Percentiles rank a stretch among this genome's conserved stretches.
Conservation (phyloP, 1,140 invertebrate genomes). For the Halyomorpha halys region DNA sequence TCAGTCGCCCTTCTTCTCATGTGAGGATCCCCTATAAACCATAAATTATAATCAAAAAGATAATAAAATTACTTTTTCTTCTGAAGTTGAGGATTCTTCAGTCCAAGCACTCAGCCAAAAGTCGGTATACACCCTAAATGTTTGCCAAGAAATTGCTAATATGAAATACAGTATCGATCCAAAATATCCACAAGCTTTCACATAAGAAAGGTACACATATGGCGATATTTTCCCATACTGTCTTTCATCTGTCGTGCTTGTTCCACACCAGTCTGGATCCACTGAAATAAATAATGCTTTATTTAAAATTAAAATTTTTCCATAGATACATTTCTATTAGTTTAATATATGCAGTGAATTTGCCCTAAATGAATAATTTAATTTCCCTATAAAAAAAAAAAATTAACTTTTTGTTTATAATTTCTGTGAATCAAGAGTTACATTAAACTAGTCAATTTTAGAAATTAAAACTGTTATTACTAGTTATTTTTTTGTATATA, state of each 20-base stretch:
- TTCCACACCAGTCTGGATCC: conserved; percentile 27
- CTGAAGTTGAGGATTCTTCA: conserved; percentile 13
- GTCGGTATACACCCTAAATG: conserved; percentile 47
- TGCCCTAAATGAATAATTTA: neutral
- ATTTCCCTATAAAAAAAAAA: too few relatives aligned
- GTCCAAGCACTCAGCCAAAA: conserved; percentile 55
- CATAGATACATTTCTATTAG: too few relatives aligned
- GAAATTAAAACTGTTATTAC: too few relatives aligned
- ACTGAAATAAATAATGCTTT: conserved; percentile 14
- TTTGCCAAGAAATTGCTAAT: conserved; percentile 47
- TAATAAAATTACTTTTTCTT: neutral
- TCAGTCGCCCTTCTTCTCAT: too few relatives aligned
- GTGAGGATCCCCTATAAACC: too few relatives aligned
- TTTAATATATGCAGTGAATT: neutral
- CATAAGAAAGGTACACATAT: conserved; percentile 51
- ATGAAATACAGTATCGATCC: conserved; percentile 44
- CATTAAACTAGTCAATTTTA: too few relatives aligned
- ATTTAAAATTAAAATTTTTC: conserved; percentile 3
- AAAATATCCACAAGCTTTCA: conserved; percentile 48
- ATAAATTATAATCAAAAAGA: too few relatives aligned
- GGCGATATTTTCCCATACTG: conserved; percentile 51
- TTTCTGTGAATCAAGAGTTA: too few relatives aligned
- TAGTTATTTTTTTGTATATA: too few relatives aligned
- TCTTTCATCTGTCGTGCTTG: conserved; percentile 43
- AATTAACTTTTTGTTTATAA: too few relatives aligned